Conservation (phyloP, 2,888 invertebrate genomes). For the Drosophila mayaguana region DNA sequence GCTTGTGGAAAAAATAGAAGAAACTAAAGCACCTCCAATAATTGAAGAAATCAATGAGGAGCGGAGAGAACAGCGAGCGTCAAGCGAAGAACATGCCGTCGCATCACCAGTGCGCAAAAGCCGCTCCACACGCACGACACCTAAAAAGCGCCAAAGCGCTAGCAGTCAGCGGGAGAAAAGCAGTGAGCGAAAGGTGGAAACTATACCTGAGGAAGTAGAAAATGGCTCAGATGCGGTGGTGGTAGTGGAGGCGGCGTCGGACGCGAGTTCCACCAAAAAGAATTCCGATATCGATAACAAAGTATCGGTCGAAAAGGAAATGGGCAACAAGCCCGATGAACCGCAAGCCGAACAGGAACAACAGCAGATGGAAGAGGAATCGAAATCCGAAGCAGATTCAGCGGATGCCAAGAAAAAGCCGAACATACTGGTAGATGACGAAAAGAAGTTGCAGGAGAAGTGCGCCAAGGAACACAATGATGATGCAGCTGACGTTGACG, state of each 20-base stretch:
- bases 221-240: constrained; percentile 80
- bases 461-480: constrained; percentile 20
- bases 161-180: constrained; percentile 76
- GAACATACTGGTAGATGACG: constrained; percentile 21
- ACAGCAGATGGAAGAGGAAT: neutral
- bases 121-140: constrained; percentile 70
- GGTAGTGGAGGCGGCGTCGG: neutral
- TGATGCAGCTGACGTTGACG: constrained; percentile 8
- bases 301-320: constrained; percentile 32
- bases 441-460: constrained; percentile 12
- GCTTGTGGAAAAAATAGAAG: constrained; percentile 49
- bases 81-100: constrained; percentile 69
- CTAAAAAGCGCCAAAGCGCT: constrained; percentile 61
- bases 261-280: constrained; percentile 23
- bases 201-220: constrained; percentile 86
- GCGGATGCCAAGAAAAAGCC: constrained; percentile 8
- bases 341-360: constrained; percentile 8
- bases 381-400: neutral
- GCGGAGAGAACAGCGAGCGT: constrained; percentile 47
- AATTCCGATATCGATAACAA: constrained; percentile 45
- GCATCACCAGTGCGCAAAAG: constrained; percentile 65
- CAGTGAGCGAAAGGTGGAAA: constrained; percentile 85
- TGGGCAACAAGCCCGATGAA: constrained; percentile 11
- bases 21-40: constrained; percentile 34
- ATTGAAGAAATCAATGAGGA: constrained; percentile 63